A percentile compares a stretch with the other conserved stretches of the same genome.
phyloP scores from a whole-genome alignment of 1,140 invertebrate species.

The Calephelis virginiensis region DNA sequence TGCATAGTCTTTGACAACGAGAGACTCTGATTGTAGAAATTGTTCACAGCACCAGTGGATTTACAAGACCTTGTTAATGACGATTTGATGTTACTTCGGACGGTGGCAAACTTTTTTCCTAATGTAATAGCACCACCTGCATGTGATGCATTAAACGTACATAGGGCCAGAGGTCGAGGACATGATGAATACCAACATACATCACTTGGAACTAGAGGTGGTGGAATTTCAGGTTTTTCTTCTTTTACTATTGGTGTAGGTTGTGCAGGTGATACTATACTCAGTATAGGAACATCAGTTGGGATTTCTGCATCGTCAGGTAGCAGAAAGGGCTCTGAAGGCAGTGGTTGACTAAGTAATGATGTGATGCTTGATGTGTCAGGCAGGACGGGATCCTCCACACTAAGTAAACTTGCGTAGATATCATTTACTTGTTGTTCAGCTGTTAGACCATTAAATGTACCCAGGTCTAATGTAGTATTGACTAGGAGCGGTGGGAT shows the following conservation, averaged over 20 bases:
- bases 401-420: slow-evolving; percentile 56
- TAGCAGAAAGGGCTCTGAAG: slow-evolving; percentile 45
- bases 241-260: slow-evolving; percentile 32
- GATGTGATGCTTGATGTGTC: slow-evolving; percentile 57
- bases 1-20: slow-evolving; percentile 64
- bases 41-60: slow-evolving; percentile 40
- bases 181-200: slow-evolving; percentile 70
- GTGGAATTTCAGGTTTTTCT: slow-evolving; percentile 44
- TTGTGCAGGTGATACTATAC: slow-evolving; percentile 36
- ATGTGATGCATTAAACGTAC: slow-evolving; percentile 70
- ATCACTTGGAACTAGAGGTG: slow-evolving; percentile 50
- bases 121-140: slow-evolving; percentile 65
- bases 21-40: slow-evolving; percentile 59
- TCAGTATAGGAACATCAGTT: slow-evolving; percentile 36
- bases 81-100: slow-evolving; percentile 70
- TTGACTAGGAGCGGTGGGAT: slow-evolving; percentile 59
- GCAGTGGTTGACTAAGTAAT: slow-evolving; percentile 53
- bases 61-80: slow-evolving; percentile 57
- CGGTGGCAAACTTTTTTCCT: slow-evolving; percentile 67
- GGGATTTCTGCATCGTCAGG: slow-evolving; percentile 51
- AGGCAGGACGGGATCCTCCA: slow-evolving; percentile 57
- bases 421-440: slow-evolving; percentile 68
- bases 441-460: slow-evolving; percentile 57
- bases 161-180: slow-evolving; percentile 71
- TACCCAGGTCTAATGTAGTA: slow-evolving; percentile 46